Conservation (phyloP, 2,797 vertebrate genomes). For the Mus caroli region DNA sequence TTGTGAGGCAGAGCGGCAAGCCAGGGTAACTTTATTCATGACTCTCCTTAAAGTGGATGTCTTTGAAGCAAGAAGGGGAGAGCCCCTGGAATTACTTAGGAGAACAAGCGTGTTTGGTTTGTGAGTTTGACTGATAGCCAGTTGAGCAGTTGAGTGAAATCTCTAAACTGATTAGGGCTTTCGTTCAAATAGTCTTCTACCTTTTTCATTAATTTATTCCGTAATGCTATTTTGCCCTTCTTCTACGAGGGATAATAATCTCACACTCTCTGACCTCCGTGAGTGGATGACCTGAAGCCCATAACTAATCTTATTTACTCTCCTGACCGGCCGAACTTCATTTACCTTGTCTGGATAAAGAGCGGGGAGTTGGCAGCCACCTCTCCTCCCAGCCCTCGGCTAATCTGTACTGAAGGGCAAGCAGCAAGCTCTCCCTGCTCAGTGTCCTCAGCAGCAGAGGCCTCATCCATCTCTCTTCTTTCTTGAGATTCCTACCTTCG, state of each 20-base stretch:
- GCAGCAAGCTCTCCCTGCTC: neutral
- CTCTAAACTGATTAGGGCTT: constrained; percentile 85
- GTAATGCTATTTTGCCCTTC: constrained; percentile 79
- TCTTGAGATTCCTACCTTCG: neutral
- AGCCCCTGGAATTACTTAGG: constrained; percentile 82
- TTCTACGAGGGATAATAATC: constrained; percentile 83
- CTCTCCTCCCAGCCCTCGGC: constrained; percentile 26
- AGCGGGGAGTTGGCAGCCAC: constrained; percentile 42
- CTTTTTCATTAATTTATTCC: constrained; percentile 83
- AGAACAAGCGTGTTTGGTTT: constrained; percentile 79
- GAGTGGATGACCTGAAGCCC: constrained; percentile 85
- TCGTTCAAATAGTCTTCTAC: constrained; percentile 84
- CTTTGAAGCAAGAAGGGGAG: constrained; percentile 79
- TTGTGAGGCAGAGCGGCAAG: constrained; percentile 76
- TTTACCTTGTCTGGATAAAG: constrained; percentile 80
- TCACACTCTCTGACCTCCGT: constrained; percentile 81
- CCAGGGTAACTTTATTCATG: constrained; percentile 76
- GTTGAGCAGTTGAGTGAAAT: constrained; percentile 77
- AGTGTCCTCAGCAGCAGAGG: neutral
- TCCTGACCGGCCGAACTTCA: constrained; percentile 75
- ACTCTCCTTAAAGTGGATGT: constrained; percentile 66
- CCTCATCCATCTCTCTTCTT: neutral
- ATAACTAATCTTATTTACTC: constrained; percentile 77
- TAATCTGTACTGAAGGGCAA: constrained; percentile 54
- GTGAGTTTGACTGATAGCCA: constrained; percentile 73